Evolutionary conservation across 2,888 invertebrate genomes (phyloP).

Genomic region (Eugnorisma glareosa): DNA sequence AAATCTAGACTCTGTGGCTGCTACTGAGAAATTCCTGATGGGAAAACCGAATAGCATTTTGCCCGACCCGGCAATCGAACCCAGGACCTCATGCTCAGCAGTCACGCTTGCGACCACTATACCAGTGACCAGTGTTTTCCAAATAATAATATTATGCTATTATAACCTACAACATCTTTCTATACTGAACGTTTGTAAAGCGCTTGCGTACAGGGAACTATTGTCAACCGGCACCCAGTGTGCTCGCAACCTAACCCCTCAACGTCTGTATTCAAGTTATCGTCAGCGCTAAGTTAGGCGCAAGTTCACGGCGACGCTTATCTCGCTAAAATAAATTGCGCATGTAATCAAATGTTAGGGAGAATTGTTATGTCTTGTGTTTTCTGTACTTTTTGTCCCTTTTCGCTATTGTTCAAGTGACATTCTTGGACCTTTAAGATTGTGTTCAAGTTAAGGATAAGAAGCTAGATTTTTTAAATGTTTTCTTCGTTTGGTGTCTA

Average conservation of each 20-base stretch:
- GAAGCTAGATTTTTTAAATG: background rate
- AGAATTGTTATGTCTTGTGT: slow-evolving; percentile 55
- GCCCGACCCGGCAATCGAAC: no score
- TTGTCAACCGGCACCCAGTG: slow-evolving; percentile 13
- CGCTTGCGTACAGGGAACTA: background rate
- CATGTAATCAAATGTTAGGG: slow-evolving; percentile 67
- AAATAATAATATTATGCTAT: no score
- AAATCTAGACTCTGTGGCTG: no score
- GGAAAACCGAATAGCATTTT: no score
- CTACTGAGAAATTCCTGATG: no score
- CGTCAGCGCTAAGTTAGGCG: slow-evolving; percentile 68
- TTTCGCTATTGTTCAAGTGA: slow-evolving; percentile 40
- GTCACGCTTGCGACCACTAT: no score
- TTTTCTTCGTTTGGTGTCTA: slow-evolving; percentile 4
- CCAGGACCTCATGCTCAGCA: no score
- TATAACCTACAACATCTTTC: no score
- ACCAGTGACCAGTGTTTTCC: no score
- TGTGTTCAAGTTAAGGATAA: slow-evolving; percentile 8
- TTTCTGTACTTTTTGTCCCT: slow-evolving; percentile 22
- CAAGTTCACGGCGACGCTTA: slow-evolving; percentile 75
- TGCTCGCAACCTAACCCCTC: slow-evolving; percentile 41
- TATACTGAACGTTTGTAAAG: background rate
- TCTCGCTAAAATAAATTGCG: slow-evolving; percentile 79
- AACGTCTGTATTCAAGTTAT: slow-evolving; percentile 74
- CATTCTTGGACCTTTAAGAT: slow-evolving; percentile 26